These are phyloP conservation scores for Semotilus atromaculatus DNA, from an alignment of 2,797 vertebrate species.

Conservation along the genomic window DNA sequence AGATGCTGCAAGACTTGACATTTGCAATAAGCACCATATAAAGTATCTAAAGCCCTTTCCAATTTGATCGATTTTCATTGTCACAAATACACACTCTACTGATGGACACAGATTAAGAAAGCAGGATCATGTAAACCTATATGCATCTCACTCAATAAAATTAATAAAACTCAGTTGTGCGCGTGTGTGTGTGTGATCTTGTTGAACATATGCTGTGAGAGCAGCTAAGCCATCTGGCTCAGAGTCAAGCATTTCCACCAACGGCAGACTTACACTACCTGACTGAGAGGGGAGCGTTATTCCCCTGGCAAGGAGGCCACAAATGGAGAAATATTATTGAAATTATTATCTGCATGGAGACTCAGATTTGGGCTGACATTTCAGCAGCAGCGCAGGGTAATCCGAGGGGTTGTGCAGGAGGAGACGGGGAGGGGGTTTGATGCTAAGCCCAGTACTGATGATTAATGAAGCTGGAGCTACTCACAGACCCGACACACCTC, in stretches of 20 bases:
- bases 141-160: constrained; percentile 94
- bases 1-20: constrained; percentile 58
- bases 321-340: constrained; percentile 99
- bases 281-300: constrained; percentile 99
- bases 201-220: constrained; percentile 99
- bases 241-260: constrained; percentile 99
- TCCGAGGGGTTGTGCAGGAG: constrained; percentile 99
- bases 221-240: constrained; percentile 99
- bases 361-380: constrained; percentile 99
- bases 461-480: constrained; percentile 99
- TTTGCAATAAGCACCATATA: constrained; percentile 62
- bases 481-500: constrained; percentile 96
- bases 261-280: constrained; percentile 99
- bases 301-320: constrained; percentile 97
- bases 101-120: constrained; percentile 51
- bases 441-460: constrained; percentile 95
- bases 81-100: constrained; percentile 43
- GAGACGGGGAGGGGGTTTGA: constrained; percentile 90
- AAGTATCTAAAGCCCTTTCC: constrained; percentile 60
- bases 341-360: constrained; percentile 99
- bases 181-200: constrained; percentile 71
- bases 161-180: constrained; percentile 86
- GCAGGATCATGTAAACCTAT: constrained; percentile 90
- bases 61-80: constrained; percentile 56
- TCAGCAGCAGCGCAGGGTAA: constrained; percentile 97